Evolutionary conservation across 2,113 vertebrate genomes (phyloP), one percentile per base, ranked within the genome.

Genomic region (Vidua macroura): DNA sequence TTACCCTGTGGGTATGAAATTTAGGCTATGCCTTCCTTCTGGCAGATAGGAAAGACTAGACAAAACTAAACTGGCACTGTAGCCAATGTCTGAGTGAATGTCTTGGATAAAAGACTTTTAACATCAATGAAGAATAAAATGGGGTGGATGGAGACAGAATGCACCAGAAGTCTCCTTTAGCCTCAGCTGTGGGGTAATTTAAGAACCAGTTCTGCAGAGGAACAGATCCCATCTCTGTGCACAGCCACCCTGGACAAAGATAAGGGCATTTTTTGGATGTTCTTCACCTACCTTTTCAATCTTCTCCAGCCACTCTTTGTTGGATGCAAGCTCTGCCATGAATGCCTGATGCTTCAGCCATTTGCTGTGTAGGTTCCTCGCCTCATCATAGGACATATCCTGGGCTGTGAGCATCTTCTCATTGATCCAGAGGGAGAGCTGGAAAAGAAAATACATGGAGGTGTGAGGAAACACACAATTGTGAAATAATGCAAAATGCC

Each of bases 331-430:
- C 77, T 99, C 99, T 31, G 99, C 99, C 99, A 99, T 99, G 91
- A 99, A 99, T 13, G 99, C 99, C 92, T 99, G 99, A 91, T 99
- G 99, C 66, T 99, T 99, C 74, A 99, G 97, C 99, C 99, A 99
- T 93, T 99, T 99, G 98, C 99, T 99, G 64, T 99, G 99, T 20
- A 99, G 98, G 97, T 99, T 99, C 83, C 99, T 98, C n/a, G 99
- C 99, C 98, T 99, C 99, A 6, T 99, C 99, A 2, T 99, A 99
- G 19, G 99, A 98, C 99, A 99, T 99, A 97, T 99, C 99, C 97
- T 99, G 99, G 37, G 99, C 99, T 4, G 99, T 99, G 78, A 99
- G 98, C 99, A 99, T 99, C 98, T 99, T 99, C 96, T 99, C 99
- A 70, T 99, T 99, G 98, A 99, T 99, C 99, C 99, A 99, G 72